Percentiles rank a stretch among this genome's conserved stretches.
Evolutionary conservation across 2,888 invertebrate genomes (phyloP).

Genomic region (Drosophila peninsularis): DNA sequence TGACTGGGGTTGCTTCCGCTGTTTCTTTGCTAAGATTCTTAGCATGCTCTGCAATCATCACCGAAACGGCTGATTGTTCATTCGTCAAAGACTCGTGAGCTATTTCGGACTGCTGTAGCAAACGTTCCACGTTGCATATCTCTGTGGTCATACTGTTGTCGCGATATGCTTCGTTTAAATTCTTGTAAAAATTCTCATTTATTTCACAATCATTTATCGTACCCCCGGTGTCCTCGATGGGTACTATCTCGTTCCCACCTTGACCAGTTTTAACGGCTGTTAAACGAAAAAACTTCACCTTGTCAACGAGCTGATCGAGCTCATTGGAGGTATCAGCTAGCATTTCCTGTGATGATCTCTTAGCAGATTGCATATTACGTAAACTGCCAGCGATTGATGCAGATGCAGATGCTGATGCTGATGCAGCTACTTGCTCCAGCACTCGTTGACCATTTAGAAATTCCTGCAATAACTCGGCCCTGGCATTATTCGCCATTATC

Average conservation of each 20-base stretch:
- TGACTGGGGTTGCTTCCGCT: slow-evolving; percentile 3
- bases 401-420: slow-evolving; percentile 15
- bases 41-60: slow-evolving; percentile 91
- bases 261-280: slow-evolving; percentile 77
- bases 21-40: slow-evolving; percentile 84
- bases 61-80: slow-evolving; percentile 86
- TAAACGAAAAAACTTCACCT: slow-evolving; percentile 82
- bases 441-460: slow-evolving; percentile 65
- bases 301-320: slow-evolving; percentile 44
- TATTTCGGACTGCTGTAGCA: slow-evolving; percentile 64
- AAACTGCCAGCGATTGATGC: slow-evolving; percentile 42
- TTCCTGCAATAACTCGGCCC: slow-evolving; percentile 73
- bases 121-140: slow-evolving; percentile 67
- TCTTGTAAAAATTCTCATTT: slow-evolving; percentile 94
- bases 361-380: slow-evolving; percentile 22
- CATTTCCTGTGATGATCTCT: not conserved
- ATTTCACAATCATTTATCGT: slow-evolving; percentile 87
- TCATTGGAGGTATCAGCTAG: slow-evolving; percentile 8
- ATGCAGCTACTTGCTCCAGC: slow-evolving; percentile 52
- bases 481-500: slow-evolving; percentile 70
- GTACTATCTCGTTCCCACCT: slow-evolving; percentile 72
- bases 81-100: slow-evolving; percentile 69
- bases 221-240: slow-evolving; percentile 82
- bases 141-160: slow-evolving; percentile 86
- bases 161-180: slow-evolving; percentile 93